Evolutionary conservation across 2,113 vertebrate species (phyloP), one percentile per base, ranked within the genome.

Genomic region (Sisor rabdophorus): DNA sequence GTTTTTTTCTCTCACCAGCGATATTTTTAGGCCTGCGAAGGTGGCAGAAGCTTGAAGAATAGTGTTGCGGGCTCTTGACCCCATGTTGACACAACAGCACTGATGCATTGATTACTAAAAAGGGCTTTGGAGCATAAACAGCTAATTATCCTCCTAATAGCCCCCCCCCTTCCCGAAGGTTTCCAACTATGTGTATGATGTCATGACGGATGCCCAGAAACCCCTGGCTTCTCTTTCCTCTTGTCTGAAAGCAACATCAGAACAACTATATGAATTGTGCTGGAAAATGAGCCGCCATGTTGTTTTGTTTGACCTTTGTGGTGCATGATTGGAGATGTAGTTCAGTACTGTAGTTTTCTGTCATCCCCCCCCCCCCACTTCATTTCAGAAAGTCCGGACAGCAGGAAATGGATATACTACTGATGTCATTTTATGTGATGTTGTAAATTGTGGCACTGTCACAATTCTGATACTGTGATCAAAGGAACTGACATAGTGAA

Each of bases 11-110:
- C 83, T 82, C 85, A 60, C 86, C 86, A 86, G 86, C 82, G 86
- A 87, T 91, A 90, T 91, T 90, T 90, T 89, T 88, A 91, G 85
- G 77, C 74, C 77, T 77, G 6, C 84, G 76, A 85, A 81, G 80
- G 70, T 79, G 85, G 85, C 82, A 82, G 54, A 50, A 28, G 75
- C 61, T 69, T 78, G 70, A 83, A 74, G 78, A 82, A 83, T 84
- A 79, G 79, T 67, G 76, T 83, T 82, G 85, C 83, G 79, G 81
- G 68, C 82, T 79, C 83, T 87, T 88, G 87, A 88, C 89, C 88
- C 83, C 86, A 64, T 85, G 87, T 88, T 85, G 87, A 88, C 90
- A 89, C 87, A 56, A 73, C 72, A 81, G 88, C 88, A 76, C 76
- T 65, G 63, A 67, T 26, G 63, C 76, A 44, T 63, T 55, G 36